Base-by-base conservation (phyloP, 2,113 vertebrate species). In the Triplophysa rosa region DNA sequence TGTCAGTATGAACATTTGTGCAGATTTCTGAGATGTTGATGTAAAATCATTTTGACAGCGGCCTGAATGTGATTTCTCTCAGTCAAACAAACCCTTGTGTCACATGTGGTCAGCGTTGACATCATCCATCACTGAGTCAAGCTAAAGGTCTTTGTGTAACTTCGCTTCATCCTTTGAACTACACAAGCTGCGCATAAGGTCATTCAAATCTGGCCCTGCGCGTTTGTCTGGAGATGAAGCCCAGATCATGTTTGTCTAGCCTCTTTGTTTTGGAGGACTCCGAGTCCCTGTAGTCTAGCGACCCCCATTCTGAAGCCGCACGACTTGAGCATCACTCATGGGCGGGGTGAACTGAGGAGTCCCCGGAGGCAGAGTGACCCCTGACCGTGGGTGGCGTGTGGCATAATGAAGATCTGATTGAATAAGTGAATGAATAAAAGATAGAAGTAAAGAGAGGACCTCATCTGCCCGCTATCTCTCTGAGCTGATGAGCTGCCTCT, bases 391-490 rank as follows among this genome's bases (percentile, higher is more conserved):
- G 26, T 63, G 33, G 79, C 42, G 33, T 74, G 69, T 67, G 79
- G 37, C 64, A 79, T 67, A 68, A 33, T 73, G 29, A 42, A 49
- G 40, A 45, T 70, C 64, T 80, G 74, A 80, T 80, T 54, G 33
- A 83, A 74, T 75, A 54, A 74, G 37, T 73, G 47, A 54, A 56
- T 67, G 49, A 80, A 69, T 82, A 59, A 71, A 67, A 71, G 45
- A 79, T 81, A 54, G 26, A 70, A 68, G 14, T 5, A 9, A 59
- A 52, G 59, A 58, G 24, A 58, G 45, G 9, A 62, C 16, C 62
- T 29, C 26, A 42, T 42, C 19, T 29, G 62, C 16, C 64, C 56
- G 37, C 24, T 49, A 16, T 37, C 19, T 69, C 19, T 76, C 19
- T 47, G 17, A 21, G 52, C 29, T 78, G 29, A 67, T 8, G 24